Percentiles rank a stretch among this genome's conserved stretches.
These are phyloP conservation scores for Linepithema humile DNA, from an alignment of 1,140 invertebrate genomes.

Conservation along the genomic window DNA sequence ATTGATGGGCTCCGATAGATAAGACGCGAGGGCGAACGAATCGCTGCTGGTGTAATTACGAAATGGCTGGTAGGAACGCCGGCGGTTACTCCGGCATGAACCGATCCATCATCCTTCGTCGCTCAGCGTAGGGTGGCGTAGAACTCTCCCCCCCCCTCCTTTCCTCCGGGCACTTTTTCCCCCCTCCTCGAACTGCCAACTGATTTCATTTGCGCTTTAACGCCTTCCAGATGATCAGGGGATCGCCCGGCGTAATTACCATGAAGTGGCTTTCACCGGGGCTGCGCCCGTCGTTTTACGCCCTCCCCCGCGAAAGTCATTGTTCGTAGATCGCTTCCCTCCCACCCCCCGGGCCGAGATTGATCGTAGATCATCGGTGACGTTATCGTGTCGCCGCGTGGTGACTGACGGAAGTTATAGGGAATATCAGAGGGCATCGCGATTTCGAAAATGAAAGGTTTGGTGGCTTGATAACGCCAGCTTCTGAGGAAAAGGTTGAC, in stretches of 20 bases:
- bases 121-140: conserved; percentile 62
- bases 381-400: conserved; percentile 51
- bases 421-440: conserved; percentile 49
- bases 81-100: conserved; percentile 73
- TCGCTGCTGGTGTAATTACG: conserved; percentile 82
- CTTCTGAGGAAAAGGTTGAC: background rate
- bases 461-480: conserved; percentile 34
- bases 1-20: conserved; percentile 81
- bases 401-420: conserved; percentile 55
- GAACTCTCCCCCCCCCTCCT: conserved; percentile 15
- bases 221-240: conserved; percentile 72
- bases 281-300: conserved; percentile 70
- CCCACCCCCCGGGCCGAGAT: conserved; percentile 43
- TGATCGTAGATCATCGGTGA: conserved; percentile 70
- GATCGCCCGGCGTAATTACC: conserved; percentile 69
- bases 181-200: conserved; percentile 34
- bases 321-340: conserved; percentile 51
- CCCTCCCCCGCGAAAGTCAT: conserved; percentile 63
- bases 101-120: conserved; percentile 80
- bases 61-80: conserved; percentile 78
- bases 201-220: conserved; percentile 75
- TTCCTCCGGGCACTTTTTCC: conserved; percentile 22
- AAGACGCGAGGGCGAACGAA: conserved; percentile 78
- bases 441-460: conserved; percentile 50
- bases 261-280: conserved; percentile 71